phyloP scores from a whole-genome alignment of 2,113 vertebrate genomes.

The Catharus minimus region DNA sequence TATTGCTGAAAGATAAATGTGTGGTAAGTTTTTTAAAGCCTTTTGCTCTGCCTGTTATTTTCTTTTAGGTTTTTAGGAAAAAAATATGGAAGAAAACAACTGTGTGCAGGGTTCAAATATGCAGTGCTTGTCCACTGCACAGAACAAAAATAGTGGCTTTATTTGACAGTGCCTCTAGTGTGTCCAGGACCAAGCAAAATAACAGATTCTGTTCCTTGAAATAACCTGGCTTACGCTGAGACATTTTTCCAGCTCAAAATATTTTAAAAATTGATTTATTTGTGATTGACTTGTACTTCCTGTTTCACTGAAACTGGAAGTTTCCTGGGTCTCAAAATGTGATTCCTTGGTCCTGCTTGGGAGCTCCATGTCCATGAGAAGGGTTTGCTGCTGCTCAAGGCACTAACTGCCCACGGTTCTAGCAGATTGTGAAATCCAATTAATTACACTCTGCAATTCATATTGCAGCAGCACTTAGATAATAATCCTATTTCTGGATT shows the following conservation, averaged over 20 bases:
- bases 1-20: fast-evolving
- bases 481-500: constrained; percentile 21
- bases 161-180: background rate
- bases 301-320: background rate
- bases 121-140: fast-evolving
- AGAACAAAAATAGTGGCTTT: background rate
- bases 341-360: background rate
- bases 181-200: background rate
- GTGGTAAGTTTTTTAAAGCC: background rate
- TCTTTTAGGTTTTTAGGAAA: background rate
- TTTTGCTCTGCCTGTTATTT: background rate
- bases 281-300: background rate
- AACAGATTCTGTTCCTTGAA: background rate
- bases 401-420: background rate
- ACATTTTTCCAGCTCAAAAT: background rate
- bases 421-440: constrained; percentile 38
- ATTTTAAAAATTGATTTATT: background rate
- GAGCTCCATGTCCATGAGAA: background rate
- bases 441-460: constrained; percentile 38
- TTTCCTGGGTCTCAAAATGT: background rate
- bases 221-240: background rate
- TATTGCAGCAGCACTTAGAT: background rate
- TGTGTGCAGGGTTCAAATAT: background rate
- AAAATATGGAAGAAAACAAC: background rate
- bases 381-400: constrained; percentile 22